Percentiles rank a stretch among this genome's conserved stretches.
Evolutionary conservation across 2,797 vertebrate genomes (phyloP).

Genomic region (Hephaestus fuliginosus): DNA sequence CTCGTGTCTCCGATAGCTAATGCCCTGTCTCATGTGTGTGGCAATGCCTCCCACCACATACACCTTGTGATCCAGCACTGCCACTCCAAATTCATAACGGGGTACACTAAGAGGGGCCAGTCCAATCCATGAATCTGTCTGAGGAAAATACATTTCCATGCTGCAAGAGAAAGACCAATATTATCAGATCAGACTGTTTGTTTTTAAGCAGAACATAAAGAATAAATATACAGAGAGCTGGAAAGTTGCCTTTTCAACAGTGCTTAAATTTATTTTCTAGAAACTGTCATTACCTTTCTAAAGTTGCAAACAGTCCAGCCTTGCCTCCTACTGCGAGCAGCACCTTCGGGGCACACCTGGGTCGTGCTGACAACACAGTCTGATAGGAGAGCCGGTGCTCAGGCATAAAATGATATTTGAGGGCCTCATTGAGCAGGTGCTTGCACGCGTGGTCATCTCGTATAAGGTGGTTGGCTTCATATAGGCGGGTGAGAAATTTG

Average conservation of each 20-base stretch:
- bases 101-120: slow-evolving; percentile 95
- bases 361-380: slow-evolving; percentile 92
- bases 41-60: slow-evolving; percentile 97
- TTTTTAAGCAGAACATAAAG: slow-evolving; percentile 6
- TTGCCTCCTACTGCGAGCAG: slow-evolving; percentile 98
- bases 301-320: slow-evolving; percentile 95
- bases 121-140: slow-evolving; percentile 98
- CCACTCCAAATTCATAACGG: slow-evolving; percentile 96
- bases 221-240: neutral
- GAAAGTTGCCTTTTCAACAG: neutral
- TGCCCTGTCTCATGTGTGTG: slow-evolving; percentile 94
- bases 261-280: neutral
- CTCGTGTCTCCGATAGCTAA: slow-evolving; percentile 95
- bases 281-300: slow-evolving; percentile 90
- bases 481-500: slow-evolving; percentile 96
- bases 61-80: slow-evolving; percentile 95
- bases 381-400: slow-evolving; percentile 98
- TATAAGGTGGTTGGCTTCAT: slow-evolving; percentile 99
- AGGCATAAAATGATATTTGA: slow-evolving; percentile 99
- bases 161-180: slow-evolving; percentile 76
- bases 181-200: neutral
- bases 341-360: slow-evolving; percentile 96
- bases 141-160: slow-evolving; percentile 99
- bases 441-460: slow-evolving; percentile 98
- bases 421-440: slow-evolving; percentile 97